These are phyloP conservation scores for Myotis davidii DNA, from an alignment of 2,113 vertebrate genomes.

Conservation along the genomic window DNA sequence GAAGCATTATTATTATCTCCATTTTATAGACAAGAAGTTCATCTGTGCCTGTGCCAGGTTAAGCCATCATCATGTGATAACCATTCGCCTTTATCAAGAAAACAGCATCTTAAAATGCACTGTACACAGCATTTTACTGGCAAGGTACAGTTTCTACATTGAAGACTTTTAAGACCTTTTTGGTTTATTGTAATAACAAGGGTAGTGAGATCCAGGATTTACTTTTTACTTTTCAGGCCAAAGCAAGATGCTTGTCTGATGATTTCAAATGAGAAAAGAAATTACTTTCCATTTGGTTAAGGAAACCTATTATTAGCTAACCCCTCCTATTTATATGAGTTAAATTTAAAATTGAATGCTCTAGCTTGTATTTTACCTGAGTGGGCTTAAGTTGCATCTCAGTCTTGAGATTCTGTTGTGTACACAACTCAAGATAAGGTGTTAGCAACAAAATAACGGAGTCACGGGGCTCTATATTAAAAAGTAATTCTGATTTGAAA, in stretches of 20 bases:
- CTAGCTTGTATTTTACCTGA: not conserved
- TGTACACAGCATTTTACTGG: not conserved
- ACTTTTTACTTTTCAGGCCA: not conserved
- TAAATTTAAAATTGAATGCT: not conserved
- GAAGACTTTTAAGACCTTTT: not conserved
- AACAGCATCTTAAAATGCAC: not conserved
- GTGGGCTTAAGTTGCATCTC: not conserved
- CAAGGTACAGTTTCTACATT: not conserved
- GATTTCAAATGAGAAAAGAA: slow-evolving; percentile 32
- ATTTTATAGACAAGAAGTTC: slow-evolving; percentile 10
- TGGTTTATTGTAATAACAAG: not conserved
- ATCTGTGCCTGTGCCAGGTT: not conserved
- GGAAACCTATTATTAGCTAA: not conserved
- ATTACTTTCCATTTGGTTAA: not conserved
- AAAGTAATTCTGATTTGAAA: slow-evolving; percentile 1
- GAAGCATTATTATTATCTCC: not conserved
- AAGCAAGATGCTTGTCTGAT: not conserved
- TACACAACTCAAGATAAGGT: not conserved
- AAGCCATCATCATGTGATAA: not conserved
- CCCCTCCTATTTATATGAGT: not conserved
- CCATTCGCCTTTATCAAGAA: not conserved
- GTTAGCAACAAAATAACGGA: not conserved
- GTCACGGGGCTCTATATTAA: not conserved
- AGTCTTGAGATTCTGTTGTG: not conserved
- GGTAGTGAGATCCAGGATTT: not conserved